Base-by-base conservation (phyloP, 2,797 vertebrate genomes). In the Danio jaintianensis region DNA sequence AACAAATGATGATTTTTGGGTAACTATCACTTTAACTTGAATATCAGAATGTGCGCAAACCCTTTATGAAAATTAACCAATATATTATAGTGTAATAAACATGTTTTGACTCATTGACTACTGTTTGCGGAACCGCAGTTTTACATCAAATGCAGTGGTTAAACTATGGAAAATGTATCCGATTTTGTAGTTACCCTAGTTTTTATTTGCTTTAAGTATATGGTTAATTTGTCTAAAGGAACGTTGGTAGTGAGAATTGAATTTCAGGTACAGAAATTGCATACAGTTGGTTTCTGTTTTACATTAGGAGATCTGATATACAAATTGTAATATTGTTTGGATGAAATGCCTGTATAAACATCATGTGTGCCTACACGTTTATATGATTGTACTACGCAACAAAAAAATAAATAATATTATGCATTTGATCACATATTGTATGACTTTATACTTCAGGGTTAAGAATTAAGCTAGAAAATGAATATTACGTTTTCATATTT, bases 311-410 rank as follows among this genome's bases (percentile, higher is more conserved):
- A 88, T 77, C 89, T 85, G 79, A 84, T 85, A 84, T 88, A 89
- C 87, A 88, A 79, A 81, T 82, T 78, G 84, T 86, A 88, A 67
- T 80, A 56, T 52, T 75, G 87, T 87, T 93, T 93, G 91, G 86
- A 85, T 93, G 82, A 86, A 81, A 85, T 88, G 83, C 84, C 87
- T 89, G 59, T 88, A 89, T 43, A 82, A 75, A 89, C 89, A 78
- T 90, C 11, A 86, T 90, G 85, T 90, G 90, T 93, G 89, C 90
- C 83, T 92, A 89, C 42, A 88, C 81, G 85, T 93, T 94, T 93
- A 88, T 93, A 89, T 83, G 89, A 87, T 66, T 78, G 83, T 92
- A 88, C 78, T 75, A 84, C 79, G 84, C 50, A 69, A 85, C 59
- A 81, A 81, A 64, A n/a, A 83, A 88, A 88, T 87, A 89, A 88